Evolutionary conservation across 37 sponge, comb jelly and placozoan genomes (phyloP).

Genomic region (Halichondria panicea): DNA sequence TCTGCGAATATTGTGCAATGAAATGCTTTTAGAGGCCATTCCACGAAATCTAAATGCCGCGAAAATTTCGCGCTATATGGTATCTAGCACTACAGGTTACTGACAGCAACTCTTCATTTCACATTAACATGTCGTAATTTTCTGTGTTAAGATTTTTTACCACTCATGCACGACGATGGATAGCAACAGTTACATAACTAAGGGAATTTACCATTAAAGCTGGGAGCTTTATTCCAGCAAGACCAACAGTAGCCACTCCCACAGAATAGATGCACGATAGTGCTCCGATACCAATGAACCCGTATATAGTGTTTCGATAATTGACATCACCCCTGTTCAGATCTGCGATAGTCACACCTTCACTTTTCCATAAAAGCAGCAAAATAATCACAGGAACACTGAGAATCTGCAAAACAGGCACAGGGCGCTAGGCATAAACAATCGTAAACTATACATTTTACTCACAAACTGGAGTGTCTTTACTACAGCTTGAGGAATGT

Average conservation of each 20-base stretch:
- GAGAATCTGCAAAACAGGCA: no score
- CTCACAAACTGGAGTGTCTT: slow-evolving; percentile 47
- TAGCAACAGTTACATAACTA: no score
- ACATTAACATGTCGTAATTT: neutral
- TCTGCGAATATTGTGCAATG: no score
- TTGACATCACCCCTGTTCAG: neutral
- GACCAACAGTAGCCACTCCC: slow-evolving; percentile 28
- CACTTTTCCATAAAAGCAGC: slow-evolving; percentile 40
- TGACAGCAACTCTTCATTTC: no score
- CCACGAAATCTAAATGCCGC: no score
- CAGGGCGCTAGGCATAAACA: no score
- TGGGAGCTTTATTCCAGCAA: slow-evolving; percentile 32
- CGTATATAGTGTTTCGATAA: slow-evolving; percentile 22
- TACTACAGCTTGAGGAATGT: slow-evolving; percentile 22
- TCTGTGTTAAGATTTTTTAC: neutral
- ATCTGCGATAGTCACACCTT: slow-evolving; percentile 9
- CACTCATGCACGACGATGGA: no score
- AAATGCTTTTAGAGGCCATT: no score
- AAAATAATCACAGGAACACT: slow-evolving; percentile 2
- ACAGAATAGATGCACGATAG: slow-evolving; percentile 44
- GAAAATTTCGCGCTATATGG: no score
- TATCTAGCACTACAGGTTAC: no score
- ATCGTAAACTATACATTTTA: no score
- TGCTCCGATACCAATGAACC: slow-evolving; percentile 17
- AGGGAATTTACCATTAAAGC: slow-evolving; percentile 38